Evolutionary conservation across 30 jellyfish, hydroid and myxozoan species (phyloP).

Genomic region (Pseudorhiza aurosa): DNA sequence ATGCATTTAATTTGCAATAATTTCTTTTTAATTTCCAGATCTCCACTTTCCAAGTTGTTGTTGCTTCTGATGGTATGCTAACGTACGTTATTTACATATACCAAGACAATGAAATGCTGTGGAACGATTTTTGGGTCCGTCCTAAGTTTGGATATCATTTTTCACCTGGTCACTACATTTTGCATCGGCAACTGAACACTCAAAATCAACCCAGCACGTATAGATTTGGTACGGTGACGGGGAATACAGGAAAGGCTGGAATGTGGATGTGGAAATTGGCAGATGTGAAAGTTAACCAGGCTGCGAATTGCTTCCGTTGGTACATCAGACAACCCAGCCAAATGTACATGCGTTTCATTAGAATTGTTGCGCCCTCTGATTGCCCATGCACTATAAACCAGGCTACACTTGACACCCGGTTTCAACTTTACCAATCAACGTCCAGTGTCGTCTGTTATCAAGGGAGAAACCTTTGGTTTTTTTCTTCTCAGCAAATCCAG

Average conservation of each 20-base stretch:
- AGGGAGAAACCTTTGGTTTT: background rate
- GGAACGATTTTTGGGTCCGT: slow-evolving; percentile 1
- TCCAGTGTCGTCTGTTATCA: background rate
- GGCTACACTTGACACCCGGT: slow-evolving; percentile 11
- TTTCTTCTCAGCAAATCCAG: background rate
- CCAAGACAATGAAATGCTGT: slow-evolving; percentile 23
- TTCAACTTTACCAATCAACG: background rate
- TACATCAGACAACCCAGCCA: background rate
- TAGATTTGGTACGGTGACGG: slow-evolving; percentile 12
- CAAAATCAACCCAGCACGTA: slow-evolving; percentile 2
- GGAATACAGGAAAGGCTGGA: slow-evolving; percentile 32
- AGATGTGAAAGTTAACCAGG: background rate
- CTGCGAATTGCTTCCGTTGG: slow-evolving; percentile 31
- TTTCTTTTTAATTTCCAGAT: background rate
- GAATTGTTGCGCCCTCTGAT: background rate
- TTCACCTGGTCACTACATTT: background rate
- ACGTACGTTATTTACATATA: slow-evolving; percentile 21
- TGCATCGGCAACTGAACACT: background rate
- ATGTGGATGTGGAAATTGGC: slow-evolving; percentile 38
- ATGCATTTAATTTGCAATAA: too few relatives aligned
- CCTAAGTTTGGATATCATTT: slow-evolving; percentile 12
- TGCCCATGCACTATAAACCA: slow-evolving; percentile 39
- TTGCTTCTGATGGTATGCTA: slow-evolving; percentile 18
- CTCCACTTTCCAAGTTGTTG: slow-evolving; percentile 18
- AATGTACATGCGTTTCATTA: background rate